A percentile compares a stretch with the other conserved stretches of the same genome.
These are phyloP conservation scores for Spicauda simplicius DNA, from an alignment of 2,888 invertebrate species.

Conservation along the genomic window DNA sequence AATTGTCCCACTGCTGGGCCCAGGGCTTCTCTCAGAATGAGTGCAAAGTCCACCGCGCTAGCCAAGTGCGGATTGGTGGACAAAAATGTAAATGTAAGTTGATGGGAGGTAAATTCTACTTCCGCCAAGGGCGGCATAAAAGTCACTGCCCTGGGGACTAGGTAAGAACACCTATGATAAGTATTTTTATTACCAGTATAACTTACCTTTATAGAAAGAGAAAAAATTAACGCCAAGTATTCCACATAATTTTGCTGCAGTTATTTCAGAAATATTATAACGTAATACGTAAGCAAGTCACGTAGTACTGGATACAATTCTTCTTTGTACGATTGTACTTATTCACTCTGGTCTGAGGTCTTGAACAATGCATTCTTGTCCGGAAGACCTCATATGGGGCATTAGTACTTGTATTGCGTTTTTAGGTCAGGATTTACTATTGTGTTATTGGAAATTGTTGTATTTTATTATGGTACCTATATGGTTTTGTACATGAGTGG, in stretches of 20 bases:
- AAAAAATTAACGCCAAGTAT: neutral
- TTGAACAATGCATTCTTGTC: neutral
- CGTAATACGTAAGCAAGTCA: slow-evolving; percentile 5
- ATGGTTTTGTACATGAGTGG: no score
- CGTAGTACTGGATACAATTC: neutral
- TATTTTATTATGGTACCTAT: neutral
- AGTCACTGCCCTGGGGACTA: no score
- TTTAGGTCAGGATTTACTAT: neutral
- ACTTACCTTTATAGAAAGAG: neutral
- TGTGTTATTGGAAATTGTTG: neutral
- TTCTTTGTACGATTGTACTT: slow-evolving; percentile 1
- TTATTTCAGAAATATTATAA: slow-evolving; percentile 1
- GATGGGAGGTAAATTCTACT: no score
- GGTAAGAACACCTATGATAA: no score
- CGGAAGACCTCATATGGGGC: neutral
- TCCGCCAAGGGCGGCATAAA: no score
- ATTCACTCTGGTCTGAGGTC: neutral
- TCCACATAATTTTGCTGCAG: neutral
- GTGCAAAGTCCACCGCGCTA: no score
- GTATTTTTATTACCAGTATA: no score
- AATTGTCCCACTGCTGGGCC: no score
- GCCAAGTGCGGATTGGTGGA: no score
- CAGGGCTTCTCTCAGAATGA: no score
- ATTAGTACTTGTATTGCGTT: neutral
- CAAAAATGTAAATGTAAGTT: no score